These are phyloP conservation scores for Pyrocoelia pectoralis DNA, from an alignment of 2,888 invertebrate species.

Conservation along the genomic window DNA sequence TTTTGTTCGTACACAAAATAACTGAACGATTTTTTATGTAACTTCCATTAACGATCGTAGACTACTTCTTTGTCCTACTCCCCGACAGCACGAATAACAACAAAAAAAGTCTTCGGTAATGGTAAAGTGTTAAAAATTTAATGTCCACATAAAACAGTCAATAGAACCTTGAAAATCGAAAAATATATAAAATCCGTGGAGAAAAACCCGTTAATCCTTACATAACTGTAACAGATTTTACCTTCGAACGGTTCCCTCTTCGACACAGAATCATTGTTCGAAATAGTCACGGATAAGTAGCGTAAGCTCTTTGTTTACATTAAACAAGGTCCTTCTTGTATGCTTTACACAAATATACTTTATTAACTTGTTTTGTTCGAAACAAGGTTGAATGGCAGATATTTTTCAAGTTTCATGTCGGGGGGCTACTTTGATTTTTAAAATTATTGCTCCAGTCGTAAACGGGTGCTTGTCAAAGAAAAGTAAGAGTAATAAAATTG, in stretches of 20 bases:
- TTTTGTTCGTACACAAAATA: slow-evolving; percentile 8
- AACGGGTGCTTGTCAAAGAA: slow-evolving; percentile 41
- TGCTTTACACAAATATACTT: slow-evolving; percentile 3
- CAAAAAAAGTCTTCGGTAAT: background rate
- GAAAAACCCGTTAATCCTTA: slow-evolving; percentile 7
- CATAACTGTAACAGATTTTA: slow-evolving; percentile 5
- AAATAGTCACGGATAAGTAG: slow-evolving; percentile 36
- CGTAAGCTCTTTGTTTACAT: slow-evolving; percentile 29
- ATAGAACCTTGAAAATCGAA: slow-evolving; percentile 14
- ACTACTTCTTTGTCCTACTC: slow-evolving; percentile 6
- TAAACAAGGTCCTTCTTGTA: slow-evolving; percentile 24
- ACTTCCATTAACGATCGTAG: slow-evolving; percentile 2
- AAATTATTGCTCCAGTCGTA: slow-evolving; percentile 14
- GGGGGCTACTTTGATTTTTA: slow-evolving; percentile 4
- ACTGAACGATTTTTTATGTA: slow-evolving; percentile 7
- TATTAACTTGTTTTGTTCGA: slow-evolving; percentile 8
- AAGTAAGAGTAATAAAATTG: slow-evolving; percentile 52
- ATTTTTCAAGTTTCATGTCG: slow-evolving; percentile 9
- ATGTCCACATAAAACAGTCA: slow-evolving; percentile 33
- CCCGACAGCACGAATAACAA: background rate
- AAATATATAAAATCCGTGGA: background rate
- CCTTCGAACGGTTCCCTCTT: slow-evolving; percentile 4
- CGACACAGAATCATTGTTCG: slow-evolving; percentile 16
- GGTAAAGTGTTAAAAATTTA: slow-evolving; percentile 40
- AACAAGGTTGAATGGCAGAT: background rate